A percentile compares a stretch with the other conserved stretches of the same genome.
Evolutionary conservation across 2,888 invertebrate species (phyloP).

Genomic region (Malachius bipustulatus): DNA sequence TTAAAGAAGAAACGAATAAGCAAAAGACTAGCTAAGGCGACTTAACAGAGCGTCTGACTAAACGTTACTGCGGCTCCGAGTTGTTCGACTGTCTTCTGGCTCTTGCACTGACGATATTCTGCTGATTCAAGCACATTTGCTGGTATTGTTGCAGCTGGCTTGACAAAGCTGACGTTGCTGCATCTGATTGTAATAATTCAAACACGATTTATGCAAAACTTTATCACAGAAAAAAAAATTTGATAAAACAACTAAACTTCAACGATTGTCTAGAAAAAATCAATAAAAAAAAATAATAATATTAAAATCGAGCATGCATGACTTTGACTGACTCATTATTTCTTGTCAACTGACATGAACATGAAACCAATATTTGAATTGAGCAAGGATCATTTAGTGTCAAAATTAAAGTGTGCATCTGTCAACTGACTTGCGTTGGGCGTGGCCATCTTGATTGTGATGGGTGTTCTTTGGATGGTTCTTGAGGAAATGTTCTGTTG

Average conservation of each 20-base stretch:
- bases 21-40: too few relatives aligned
- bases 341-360: not conserved
- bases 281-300: too few relatives aligned
- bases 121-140: conserved; percentile 31
- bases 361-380: not conserved
- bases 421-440: conserved; percentile 37
- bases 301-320: conserved; percentile 21
- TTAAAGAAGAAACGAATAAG: too few relatives aligned
- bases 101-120: conserved; percentile 28
- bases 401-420: conserved; percentile 33
- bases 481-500: conserved; percentile 28
- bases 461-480: conserved; percentile 33
- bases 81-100: conserved; percentile 33
- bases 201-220: too few relatives aligned
- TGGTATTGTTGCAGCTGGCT: conserved; percentile 32
- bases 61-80: conserved; percentile 32
- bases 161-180: conserved; percentile 24
- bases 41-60: too few relatives aligned
- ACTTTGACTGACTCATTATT: conserved; percentile 9
- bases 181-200: conserved; percentile 24
- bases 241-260: too few relatives aligned
- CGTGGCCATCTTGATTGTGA: conserved; percentile 35
- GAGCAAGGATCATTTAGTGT: conserved; percentile 24
- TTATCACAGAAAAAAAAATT: conserved; percentile 18
- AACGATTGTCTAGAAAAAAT: too few relatives aligned